These are phyloP conservation scores for Pluvianellus socialis DNA, from an alignment of 2,113 vertebrate species.

Conservation along the genomic window DNA sequence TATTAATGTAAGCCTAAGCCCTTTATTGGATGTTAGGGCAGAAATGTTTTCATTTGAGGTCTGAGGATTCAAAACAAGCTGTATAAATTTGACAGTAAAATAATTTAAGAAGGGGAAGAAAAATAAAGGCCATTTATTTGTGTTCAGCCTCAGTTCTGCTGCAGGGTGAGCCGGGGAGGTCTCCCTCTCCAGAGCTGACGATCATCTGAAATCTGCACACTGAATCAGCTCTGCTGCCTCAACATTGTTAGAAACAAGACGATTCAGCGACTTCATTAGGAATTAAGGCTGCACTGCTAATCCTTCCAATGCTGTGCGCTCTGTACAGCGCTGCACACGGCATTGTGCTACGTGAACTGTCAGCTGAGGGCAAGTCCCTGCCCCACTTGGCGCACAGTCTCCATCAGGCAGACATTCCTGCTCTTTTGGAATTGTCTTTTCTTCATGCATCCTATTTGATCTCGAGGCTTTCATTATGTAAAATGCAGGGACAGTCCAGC, in stretches of 20 bases:
- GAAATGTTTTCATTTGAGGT: not conserved
- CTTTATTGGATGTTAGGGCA: not conserved
- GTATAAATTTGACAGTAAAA: not conserved
- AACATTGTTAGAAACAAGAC: not conserved
- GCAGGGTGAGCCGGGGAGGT: not conserved
- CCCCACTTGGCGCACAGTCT: not conserved
- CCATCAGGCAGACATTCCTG: not conserved
- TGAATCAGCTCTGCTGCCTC: not conserved
- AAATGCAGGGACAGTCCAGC: not conserved
- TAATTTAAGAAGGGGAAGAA: not conserved
- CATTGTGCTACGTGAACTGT: not conserved
- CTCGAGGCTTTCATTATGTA: not conserved
- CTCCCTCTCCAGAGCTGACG: not conserved
- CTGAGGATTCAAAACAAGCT: not conserved
- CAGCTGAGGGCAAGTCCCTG: not conserved
- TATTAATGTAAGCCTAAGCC: not conserved
- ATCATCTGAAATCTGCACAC: not conserved
- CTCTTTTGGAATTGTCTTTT: not conserved
- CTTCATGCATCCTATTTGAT: not conserved
- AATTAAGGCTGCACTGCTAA: not conserved
- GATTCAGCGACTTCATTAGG: not conserved
- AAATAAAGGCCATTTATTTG: not conserved
- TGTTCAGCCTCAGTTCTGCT: not conserved
- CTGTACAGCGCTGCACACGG: not conserved
- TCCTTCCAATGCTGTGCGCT: accelerated